Percentiles rank a stretch among this genome's conserved stretches.
These are phyloP conservation scores for Maniola hyperantus DNA, from an alignment of 2,888 invertebrate species.

Conservation along the genomic window DNA sequence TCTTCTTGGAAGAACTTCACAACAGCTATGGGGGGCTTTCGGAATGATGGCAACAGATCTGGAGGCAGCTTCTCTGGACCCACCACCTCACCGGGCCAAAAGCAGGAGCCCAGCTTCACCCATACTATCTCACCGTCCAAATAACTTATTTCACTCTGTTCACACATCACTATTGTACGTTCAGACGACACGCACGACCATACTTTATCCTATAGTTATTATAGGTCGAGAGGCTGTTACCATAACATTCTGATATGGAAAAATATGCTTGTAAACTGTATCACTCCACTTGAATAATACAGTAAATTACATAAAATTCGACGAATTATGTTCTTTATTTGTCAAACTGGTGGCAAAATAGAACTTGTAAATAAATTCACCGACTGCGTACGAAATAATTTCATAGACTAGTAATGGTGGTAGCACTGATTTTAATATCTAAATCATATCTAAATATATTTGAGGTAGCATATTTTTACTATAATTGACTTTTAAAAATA, in stretches of 20 bases:
- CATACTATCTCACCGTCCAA: slow-evolving; percentile 91
- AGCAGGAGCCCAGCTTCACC: slow-evolving; percentile 91
- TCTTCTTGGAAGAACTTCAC: slow-evolving; percentile 94
- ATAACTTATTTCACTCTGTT: slow-evolving; percentile 86
- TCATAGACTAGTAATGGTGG: slow-evolving; percentile 59
- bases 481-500: not conserved
- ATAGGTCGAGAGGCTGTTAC: slow-evolving; percentile 67
- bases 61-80: slow-evolving; percentile 85
- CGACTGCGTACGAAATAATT: slow-evolving; percentile 79
- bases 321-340: slow-evolving; percentile 57
- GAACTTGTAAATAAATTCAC: slow-evolving; percentile 78
- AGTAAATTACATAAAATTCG: slow-evolving; percentile 45
- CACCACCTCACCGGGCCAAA: slow-evolving; percentile 94
- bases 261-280: slow-evolving; percentile 43
- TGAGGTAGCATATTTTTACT: slow-evolving; percentile 6
- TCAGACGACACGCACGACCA: slow-evolving; percentile 77
- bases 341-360: slow-evolving; percentile 79
- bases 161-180: slow-evolving; percentile 84
- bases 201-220: slow-evolving; percentile 63
- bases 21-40: slow-evolving; percentile 89
- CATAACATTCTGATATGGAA: slow-evolving; percentile 52
- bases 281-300: slow-evolving; percentile 44
- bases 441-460: slow-evolving; percentile 34
- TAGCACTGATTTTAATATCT: slow-evolving; percentile 53
- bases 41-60: slow-evolving; percentile 85